These are phyloP conservation scores for Scaeva pyrastri DNA, from an alignment of 2,888 invertebrate species.

Conservation along the genomic window DNA sequence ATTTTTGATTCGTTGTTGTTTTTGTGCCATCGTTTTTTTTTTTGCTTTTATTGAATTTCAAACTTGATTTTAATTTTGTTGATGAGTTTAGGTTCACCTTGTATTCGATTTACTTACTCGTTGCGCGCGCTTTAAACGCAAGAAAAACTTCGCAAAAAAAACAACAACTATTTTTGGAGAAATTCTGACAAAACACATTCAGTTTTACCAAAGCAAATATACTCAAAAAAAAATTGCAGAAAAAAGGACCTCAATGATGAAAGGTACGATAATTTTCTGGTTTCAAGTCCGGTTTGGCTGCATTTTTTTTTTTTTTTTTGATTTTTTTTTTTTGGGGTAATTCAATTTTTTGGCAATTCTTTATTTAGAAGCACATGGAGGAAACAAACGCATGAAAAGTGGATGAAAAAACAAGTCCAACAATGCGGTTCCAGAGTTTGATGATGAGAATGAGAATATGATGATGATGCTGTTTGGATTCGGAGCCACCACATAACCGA, in stretches of 20 bases:
- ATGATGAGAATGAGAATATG: constrained; percentile 51
- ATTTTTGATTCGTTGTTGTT: constrained; percentile 1
- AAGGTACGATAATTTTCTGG: constrained; percentile 74
- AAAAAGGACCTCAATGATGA: constrained; percentile 53
- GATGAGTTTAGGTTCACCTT: constrained; percentile 75
- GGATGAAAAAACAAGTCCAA: constrained; percentile 48
- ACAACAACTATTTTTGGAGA: constrained; percentile 41
- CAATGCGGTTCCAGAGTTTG: constrained; percentile 18
- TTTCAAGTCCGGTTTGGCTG: constrained; percentile 74
- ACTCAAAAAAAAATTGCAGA: not conserved
- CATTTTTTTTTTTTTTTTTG: constrained; percentile 38
- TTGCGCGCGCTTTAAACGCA: constrained; percentile 70
- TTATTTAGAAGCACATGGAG: constrained; percentile 47
- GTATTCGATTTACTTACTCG: constrained; percentile 72
- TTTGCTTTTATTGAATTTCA: constrained; percentile 66
- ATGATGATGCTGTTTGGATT: constrained; percentile 28
- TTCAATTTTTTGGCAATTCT: constrained; percentile 42
- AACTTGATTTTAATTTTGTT: constrained; percentile 74
- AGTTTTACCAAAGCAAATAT: constrained; percentile 1
- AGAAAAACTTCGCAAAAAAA: constrained; percentile 57
- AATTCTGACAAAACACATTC: constrained; percentile 68
- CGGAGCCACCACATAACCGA: not conserved
- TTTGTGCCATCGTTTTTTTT: constrained; percentile 13
- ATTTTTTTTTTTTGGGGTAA: constrained; percentile 7
- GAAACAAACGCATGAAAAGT: constrained; percentile 68